Percentiles rank a stretch among this genome's conserved stretches.
phyloP scores from a whole-genome alignment of 1,140 invertebrate genomes.

The Orchesella cincta region DNA sequence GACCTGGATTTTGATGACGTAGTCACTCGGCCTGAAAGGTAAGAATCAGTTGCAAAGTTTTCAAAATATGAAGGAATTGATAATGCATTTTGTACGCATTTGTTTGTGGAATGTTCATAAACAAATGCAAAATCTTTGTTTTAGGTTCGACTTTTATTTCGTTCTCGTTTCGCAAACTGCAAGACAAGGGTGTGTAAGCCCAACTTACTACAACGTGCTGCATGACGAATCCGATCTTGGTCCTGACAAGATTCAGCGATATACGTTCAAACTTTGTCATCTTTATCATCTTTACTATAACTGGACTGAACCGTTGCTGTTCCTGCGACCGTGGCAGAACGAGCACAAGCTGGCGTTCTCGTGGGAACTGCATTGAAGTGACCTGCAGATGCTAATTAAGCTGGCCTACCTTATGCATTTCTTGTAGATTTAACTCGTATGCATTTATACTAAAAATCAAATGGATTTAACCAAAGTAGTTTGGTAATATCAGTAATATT shows the following conservation, averaged over 20 bases:
- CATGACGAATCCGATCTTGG: constrained; percentile 57
- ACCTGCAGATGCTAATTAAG: constrained; percentile 33
- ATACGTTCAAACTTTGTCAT: constrained; percentile 65
- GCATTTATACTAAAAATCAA: too few relatives aligned
- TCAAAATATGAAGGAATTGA: too few relatives aligned
- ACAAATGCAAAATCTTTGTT: too few relatives aligned
- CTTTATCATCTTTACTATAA: constrained; percentile 67
- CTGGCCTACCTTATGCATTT: constrained; percentile 54
- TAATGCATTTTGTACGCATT: too few relatives aligned
- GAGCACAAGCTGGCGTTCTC: constrained; percentile 64
- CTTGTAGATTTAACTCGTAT: too few relatives aligned
- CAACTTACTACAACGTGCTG: constrained; percentile 64
- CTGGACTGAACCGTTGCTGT: constrained; percentile 62
- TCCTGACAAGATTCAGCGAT: constrained; percentile 59
- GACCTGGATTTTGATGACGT: too few relatives aligned
- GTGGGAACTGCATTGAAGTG: constrained; percentile 59
- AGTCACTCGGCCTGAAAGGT: too few relatives aligned
- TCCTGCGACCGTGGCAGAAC: constrained; percentile 64
- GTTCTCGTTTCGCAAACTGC: constrained; percentile 63
- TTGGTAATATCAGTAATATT: too few relatives aligned
- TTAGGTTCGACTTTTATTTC: constrained; percentile 65
- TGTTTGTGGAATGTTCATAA: too few relatives aligned
- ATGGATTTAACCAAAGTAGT: too few relatives aligned
- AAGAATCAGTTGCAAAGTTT: too few relatives aligned
- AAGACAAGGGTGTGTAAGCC: constrained; percentile 63